Conservation (phyloP, 2,888 invertebrate species). For the Galerucella nymphaeae region DNA sequence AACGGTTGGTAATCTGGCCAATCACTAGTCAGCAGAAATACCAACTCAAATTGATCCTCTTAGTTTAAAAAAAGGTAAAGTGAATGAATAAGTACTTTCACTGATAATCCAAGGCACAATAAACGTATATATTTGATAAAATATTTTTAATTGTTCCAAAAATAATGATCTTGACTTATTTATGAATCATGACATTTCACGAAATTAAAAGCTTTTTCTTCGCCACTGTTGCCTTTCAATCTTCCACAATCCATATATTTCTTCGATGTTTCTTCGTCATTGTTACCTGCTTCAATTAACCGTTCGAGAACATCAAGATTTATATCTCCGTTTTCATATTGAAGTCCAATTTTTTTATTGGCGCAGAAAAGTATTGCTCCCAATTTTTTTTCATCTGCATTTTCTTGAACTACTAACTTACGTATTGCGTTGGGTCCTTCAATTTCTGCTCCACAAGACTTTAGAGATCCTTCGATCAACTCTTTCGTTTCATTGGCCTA, state of each 20-base stretch:
- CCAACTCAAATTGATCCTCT: too few species aligned
- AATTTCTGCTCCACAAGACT: not conserved
- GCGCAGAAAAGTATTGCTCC: not conserved
- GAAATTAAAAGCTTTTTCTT: not conserved
- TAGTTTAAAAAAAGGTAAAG: too few species aligned
- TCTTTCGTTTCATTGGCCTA: not conserved
- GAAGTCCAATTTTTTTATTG: conserved; percentile 1
- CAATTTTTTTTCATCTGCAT: not conserved
- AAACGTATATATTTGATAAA: too few species aligned
- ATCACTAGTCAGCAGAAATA: too few species aligned
- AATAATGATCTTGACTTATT: too few species aligned
- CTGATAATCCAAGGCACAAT: too few species aligned
- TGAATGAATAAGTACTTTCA: too few species aligned
- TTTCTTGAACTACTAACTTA: not conserved
- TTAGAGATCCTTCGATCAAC: not conserved
- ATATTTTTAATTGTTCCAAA: too few species aligned
- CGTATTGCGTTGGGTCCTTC: not conserved
- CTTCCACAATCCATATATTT: too few species aligned
- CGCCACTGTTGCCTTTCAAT: not conserved
- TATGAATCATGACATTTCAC: not conserved
- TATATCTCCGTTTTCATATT: not conserved
- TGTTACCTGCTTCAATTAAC: too few species aligned
- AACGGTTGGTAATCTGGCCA: too few species aligned
- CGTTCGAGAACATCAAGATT: not conserved
- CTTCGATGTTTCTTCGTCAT: too few species aligned